Conservation (phyloP, 2,797 vertebrate species). For the Oreortyx pictus region DNA sequence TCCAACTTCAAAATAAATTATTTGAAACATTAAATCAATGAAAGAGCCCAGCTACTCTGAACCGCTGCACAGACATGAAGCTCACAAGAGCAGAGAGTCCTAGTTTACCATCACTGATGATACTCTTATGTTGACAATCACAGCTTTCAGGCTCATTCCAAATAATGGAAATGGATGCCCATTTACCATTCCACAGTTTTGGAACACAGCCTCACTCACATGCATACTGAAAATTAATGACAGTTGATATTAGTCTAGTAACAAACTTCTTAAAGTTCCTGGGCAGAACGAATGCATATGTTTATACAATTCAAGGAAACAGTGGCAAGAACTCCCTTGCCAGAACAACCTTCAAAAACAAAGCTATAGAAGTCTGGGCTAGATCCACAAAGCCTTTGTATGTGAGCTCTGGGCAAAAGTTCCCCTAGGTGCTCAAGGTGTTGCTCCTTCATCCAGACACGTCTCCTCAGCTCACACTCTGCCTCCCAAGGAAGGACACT, state of each 20-base stretch:
- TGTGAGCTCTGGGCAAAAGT: constrained; percentile 16
- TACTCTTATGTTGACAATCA: neutral
- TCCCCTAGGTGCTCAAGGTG: constrained; percentile 6
- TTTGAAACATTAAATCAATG: neutral
- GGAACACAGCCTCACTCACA: neutral
- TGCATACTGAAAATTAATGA: constrained; percentile 1
- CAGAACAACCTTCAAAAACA: constrained; percentile 45
- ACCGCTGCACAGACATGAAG: neutral
- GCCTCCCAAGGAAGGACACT: neutral
- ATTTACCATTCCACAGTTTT: neutral
- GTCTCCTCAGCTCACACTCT: neutral
- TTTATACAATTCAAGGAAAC: constrained; percentile 53
- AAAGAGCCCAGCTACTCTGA: neutral
- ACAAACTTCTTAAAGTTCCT: neutral
- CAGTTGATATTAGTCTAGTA: neutral
- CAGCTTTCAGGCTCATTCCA: neutral
- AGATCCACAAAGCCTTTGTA: constrained; percentile 35
- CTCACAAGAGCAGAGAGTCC: neutral
- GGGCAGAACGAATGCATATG: neutral
- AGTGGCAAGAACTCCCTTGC: constrained; percentile 18
- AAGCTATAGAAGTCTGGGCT: neutral
- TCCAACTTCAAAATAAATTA: constrained; percentile 2
- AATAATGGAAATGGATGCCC: neutral
- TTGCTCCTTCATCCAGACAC: neutral
- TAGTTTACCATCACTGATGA: neutral